Conservation (phyloP, 2,888 invertebrate genomes). For the Scaeva pyrastri region DNA sequence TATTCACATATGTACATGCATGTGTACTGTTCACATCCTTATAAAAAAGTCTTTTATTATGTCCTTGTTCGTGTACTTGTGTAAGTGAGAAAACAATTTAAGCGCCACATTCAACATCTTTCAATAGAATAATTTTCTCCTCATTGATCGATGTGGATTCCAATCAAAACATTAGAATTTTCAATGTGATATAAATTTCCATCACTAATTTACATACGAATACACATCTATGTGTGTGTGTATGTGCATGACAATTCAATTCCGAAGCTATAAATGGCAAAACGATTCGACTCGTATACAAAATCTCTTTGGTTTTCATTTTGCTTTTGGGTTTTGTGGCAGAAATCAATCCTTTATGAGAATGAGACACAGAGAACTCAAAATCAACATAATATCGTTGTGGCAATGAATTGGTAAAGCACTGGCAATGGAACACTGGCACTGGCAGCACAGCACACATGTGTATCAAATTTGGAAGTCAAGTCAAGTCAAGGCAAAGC, state of each 20-base stretch:
- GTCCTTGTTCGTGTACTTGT: background rate
- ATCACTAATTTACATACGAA: background rate
- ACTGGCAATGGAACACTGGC: too few species aligned
- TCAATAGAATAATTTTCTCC: conserved; percentile 15
- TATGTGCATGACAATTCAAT: background rate
- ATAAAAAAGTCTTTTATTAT: background rate
- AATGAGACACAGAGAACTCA: background rate
- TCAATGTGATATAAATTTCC: background rate
- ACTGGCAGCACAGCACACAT: background rate
- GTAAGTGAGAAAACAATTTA: conserved; percentile 24
- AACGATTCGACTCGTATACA: conserved; percentile 1
- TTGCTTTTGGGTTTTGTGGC: conserved; percentile 1
- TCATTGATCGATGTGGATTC: conserved; percentile 34
- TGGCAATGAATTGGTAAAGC: background rate
- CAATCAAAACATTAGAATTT: conserved; percentile 21
- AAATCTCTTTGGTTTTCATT: conserved; percentile 15
- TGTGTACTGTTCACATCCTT: too few species aligned
- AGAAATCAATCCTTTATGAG: conserved; percentile 28
- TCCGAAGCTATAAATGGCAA: conserved; percentile 18
- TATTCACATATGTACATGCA: too few species aligned
- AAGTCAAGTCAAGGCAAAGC: background rate
- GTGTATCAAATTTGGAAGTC: background rate
- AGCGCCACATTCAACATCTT: conserved; percentile 18
- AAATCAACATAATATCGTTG: conserved; percentile 7
- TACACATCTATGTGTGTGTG: background rate